Evolutionary conservation across 2,113 vertebrate species (phyloP).

Genomic region (Calyptomena viridis): DNA sequence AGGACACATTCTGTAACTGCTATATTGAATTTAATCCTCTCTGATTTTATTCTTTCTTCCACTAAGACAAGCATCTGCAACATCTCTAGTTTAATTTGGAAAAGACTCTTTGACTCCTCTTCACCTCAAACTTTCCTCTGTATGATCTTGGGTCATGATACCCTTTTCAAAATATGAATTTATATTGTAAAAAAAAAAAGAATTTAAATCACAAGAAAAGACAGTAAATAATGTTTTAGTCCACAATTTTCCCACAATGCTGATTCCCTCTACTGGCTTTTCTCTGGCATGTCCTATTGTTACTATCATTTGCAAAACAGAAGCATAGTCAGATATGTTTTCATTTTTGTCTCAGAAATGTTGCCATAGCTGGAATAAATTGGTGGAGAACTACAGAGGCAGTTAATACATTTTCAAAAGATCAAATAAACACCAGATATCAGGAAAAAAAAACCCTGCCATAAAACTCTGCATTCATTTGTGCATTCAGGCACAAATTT

Average conservation of each 20-base stretch:
- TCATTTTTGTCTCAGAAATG: not conserved
- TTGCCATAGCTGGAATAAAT: not conserved
- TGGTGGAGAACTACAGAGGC: not conserved
- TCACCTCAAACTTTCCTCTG: not conserved
- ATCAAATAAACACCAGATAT: too few relatives aligned
- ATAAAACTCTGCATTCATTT: too few relatives aligned
- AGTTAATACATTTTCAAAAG: not conserved
- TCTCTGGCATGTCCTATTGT: too few relatives aligned
- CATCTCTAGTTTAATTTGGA: not conserved
- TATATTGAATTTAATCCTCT: not conserved
- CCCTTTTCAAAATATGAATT: not conserved
- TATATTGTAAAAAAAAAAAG: not conserved
- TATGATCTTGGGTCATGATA: not conserved
- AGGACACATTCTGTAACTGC: not conserved
- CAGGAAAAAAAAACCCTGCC: too few relatives aligned
- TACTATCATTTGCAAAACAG: too few relatives aligned
- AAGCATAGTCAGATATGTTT: not conserved
- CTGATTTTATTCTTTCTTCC: not conserved
- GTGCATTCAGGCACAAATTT: too few relatives aligned
- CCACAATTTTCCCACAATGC: not conserved
- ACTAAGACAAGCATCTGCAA: not conserved
- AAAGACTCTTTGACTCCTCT: not conserved
- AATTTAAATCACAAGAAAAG: not conserved
- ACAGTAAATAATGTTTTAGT: not conserved
- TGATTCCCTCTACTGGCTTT: too few relatives aligned